Evolutionary conservation across 2,797 vertebrate species (phyloP).

Genomic region (Falco concolor): DNA sequence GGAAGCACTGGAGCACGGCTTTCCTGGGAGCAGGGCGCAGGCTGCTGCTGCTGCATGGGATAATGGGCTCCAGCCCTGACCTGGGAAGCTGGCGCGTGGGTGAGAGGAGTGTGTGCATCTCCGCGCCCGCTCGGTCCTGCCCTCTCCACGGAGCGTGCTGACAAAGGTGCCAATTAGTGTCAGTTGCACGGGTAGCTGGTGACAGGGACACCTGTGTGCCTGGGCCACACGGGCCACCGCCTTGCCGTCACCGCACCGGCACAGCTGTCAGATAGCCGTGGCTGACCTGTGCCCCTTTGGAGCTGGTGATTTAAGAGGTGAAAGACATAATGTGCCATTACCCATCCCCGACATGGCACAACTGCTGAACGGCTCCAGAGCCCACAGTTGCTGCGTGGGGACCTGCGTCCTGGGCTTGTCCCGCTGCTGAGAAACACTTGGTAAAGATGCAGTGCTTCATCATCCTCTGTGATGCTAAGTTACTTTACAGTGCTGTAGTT

Average conservation of each 20-base stretch:
- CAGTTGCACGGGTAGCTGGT: fast-evolving
- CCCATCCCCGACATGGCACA: not conserved
- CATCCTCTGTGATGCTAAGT: not conserved
- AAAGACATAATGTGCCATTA: not conserved
- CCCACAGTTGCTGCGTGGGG: not conserved
- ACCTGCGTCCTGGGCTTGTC: not conserved
- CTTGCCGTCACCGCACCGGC: fast-evolving
- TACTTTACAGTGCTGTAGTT: not conserved
- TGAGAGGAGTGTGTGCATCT: fast-evolving
- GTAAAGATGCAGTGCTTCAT: not conserved
- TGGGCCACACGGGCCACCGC: fast-evolving
- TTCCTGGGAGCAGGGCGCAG: fast-evolving
- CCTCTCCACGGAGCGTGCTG: fast-evolving
- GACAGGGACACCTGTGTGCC: not conserved
- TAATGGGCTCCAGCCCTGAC: not conserved
- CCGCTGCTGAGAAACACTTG: not conserved
- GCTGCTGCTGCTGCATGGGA: fast-evolving
- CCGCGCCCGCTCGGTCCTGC: fast-evolving
- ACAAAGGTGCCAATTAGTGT: not conserved
- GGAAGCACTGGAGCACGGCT: fast-evolving
- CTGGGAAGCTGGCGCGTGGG: fast-evolving
- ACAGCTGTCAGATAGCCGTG: not conserved
- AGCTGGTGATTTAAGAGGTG: not conserved
- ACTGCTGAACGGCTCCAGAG: not conserved
- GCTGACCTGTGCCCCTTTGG: not conserved